Base-by-base conservation (phyloP, 2,888 invertebrate genomes). In the Leptogaster cylindrica region DNA sequence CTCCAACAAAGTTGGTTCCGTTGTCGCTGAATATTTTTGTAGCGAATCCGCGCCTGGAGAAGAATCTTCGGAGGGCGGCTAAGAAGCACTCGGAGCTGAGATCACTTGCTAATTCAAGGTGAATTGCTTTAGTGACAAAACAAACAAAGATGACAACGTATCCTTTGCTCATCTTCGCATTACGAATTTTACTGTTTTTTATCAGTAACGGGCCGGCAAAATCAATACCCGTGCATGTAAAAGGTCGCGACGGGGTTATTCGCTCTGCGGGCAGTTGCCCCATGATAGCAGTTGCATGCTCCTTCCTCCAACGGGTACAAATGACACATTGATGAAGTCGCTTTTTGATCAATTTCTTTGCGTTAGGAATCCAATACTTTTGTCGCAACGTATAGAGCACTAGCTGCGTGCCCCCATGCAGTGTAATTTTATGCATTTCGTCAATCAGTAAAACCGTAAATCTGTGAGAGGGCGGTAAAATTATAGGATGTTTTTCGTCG, bases 261-360 rank as follows among this genome's bases (percentile, higher is more conserved):
- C 75, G 64, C 25, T 36, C 50, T 10, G 16, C 20, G 2, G 75
- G 75, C 25, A 75, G 65, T 64, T 74, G 65, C n/a, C 73, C 74
- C 75, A 76, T 75, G 14, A 39, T 4, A 14, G 39, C 12, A n/a
- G 39, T 12, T 39, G 39, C 12, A 5, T 39, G 12, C 3, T 2
- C 71, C 18, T 50, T 74, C 73, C 10, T 50, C 46, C 20, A 67
- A 8, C 20, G 66, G 20, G 52, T 63, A 51, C 72, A 73, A 27
- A 25, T 64, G 1, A 71, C 16, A 44, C 72, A 74, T 20, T 69
- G 33, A 41, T 69, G 67, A 10, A 71, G 25, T 23, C 70, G 41
- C 12, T 39, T 66, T 39, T 67, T 69, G 4, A 70, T 66, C 2
- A 67, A 55, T 7, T 25, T 58, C 52, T 70, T 68, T 41, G 70